Evolutionary conservation across 2,888 invertebrate species (phyloP), one percentile per base, ranked within the genome.

Genomic region (Peribatodes rhomboidaria): DNA sequence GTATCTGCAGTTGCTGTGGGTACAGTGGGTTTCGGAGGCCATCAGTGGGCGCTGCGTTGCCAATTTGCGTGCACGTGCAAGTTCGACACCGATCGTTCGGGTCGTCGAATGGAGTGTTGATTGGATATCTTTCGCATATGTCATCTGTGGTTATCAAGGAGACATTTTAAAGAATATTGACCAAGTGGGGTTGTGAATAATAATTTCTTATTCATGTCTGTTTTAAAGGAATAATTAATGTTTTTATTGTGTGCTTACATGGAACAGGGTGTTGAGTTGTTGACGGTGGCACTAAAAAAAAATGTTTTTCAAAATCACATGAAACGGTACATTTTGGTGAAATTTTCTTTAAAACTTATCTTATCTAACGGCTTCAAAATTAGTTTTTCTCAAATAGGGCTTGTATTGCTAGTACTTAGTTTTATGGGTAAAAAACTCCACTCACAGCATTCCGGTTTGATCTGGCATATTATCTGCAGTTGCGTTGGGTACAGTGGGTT

Each of bases 21-120:
- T 2, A 10, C 20, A 18, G 33, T 33, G 49, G 11, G 18, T 49
- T 16, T 16, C 33, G 49, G 22, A 33, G 49, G 0, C 14, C 33
- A 33, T 13, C 49, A 3, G n/a, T n/a, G n/a, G 49, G 33, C 11
- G 4, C 16, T 16, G 49, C 16, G 11, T 18, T 49, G 33, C 49
- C 49, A 2, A 14, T 14, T 2, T 13, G 7, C 10, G 37, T 20
- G 22, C 52, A 52, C 6, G 14, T 20, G 22, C 52, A 52, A 1
- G 20, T 22, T 0, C 52, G 18, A 22, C 52, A 52, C n/a, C 22
- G 11, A 22, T 52, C 52, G 37, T 52, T n/a, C 52, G 52, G 52
- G 37, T 52, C 52, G 20, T 52, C 52, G 20, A 52, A 52, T 2
- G 52, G 37, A 22, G 37, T 52, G 37, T 52, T 37, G 13, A 52